Percentiles rank a stretch among this genome's conserved stretches.
phyloP scores from a whole-genome alignment of 1,140 invertebrate genomes.

The Caerostris extrusa region DNA sequence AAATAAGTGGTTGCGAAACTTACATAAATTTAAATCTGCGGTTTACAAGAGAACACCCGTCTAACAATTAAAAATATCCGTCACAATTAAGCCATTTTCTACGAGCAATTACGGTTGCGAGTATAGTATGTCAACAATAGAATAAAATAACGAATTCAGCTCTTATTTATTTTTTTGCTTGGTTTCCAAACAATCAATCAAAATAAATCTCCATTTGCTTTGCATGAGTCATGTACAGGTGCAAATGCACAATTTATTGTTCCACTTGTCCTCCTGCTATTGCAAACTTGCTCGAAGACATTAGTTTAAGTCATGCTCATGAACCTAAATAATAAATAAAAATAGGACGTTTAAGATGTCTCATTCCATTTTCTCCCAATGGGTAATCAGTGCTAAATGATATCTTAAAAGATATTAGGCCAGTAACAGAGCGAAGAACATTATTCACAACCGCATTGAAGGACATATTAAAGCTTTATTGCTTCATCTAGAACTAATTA shows the following conservation, averaged over 20 bases:
- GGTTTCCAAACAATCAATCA: neutral
- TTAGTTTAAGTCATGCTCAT: neutral
- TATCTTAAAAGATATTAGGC: neutral
- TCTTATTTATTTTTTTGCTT: neutral
- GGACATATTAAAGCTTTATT: neutral
- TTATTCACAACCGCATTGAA: neutral
- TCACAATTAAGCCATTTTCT: too few species aligned
- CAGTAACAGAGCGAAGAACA: neutral
- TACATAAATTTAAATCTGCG: too few species aligned
- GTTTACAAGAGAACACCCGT: too few species aligned
- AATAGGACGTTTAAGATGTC: neutral
- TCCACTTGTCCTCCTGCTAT: neutral
- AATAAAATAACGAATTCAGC: neutral
- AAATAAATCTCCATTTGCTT: conserved; percentile 17
- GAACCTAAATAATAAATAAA: neutral
- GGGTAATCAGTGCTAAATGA: conserved; percentile 1
- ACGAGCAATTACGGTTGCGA: too few species aligned
- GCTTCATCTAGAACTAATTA: neutral
- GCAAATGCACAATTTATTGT: conserved; percentile 13
- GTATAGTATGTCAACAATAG: neutral
- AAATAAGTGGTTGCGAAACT: too few species aligned
- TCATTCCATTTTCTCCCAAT: neutral
- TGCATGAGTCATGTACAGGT: neutral
- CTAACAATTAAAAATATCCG: too few species aligned
- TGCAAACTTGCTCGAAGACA: neutral